These are phyloP conservation scores for Propithecus perrieri DNA, from an alignment of 2,797 vertebrate genomes.

Conservation along the genomic window DNA sequence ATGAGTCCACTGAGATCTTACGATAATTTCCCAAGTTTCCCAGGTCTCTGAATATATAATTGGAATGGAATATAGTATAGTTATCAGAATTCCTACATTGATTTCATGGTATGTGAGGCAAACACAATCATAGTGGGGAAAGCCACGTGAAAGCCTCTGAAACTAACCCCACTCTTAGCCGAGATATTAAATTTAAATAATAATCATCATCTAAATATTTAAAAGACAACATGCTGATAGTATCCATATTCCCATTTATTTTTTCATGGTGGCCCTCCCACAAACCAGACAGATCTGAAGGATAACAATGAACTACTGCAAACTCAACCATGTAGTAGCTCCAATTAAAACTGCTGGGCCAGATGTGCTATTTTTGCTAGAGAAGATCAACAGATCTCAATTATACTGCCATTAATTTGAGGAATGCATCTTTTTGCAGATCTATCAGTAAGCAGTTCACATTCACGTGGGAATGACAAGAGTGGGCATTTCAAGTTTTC, in stretches of 20 bases:
- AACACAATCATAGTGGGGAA: neutral
- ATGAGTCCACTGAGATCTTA: neutral
- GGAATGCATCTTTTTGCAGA: neutral
- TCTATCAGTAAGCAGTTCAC: neutral
- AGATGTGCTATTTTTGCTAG: neutral
- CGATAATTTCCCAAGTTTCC: neutral
- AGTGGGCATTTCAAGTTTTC: neutral
- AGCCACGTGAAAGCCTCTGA: neutral
- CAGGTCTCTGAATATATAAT: neutral
- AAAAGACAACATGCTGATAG: neutral
- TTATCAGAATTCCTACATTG: neutral
- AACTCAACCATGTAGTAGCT: neutral
- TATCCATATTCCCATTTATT: neutral
- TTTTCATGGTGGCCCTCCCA: neutral
- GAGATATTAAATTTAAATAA: constrained; percentile 10
- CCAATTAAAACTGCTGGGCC: neutral
- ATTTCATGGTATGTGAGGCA: neutral
- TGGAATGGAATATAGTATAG: neutral
- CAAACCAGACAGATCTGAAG: neutral
- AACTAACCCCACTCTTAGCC: neutral
- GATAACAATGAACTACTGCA: neutral
- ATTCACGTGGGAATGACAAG: neutral
- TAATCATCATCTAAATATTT: neutral
- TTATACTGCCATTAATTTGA: neutral
- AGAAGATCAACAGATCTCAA: neutral